These are phyloP conservation scores for Allygus modestus DNA, from an alignment of 2,888 invertebrate species.

Conservation along the genomic window DNA sequence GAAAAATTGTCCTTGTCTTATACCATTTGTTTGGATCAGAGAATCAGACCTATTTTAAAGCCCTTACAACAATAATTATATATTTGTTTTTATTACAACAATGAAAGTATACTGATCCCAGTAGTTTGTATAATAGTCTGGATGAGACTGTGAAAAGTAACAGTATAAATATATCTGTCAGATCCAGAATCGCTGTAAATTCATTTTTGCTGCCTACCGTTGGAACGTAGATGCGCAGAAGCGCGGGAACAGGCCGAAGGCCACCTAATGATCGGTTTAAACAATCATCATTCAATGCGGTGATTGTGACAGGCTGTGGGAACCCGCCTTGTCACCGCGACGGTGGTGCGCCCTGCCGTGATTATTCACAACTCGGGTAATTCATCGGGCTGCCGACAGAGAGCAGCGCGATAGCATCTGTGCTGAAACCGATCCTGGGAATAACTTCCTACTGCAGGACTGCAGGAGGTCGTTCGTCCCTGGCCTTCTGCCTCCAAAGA, in stretches of 20 bases:
- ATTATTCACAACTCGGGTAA: slow-evolving; percentile 33
- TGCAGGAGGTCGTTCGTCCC: slow-evolving; percentile 4
- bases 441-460: slow-evolving; percentile 3
- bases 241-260: slow-evolving; percentile 7
- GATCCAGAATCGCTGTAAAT: no score
- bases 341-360: neutral
- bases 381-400: slow-evolving; percentile 23
- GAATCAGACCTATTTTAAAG: no score
- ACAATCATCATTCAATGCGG: slow-evolving; percentile 44
- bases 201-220: no score
- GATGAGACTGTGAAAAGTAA: no score
- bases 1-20: no score
- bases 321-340: slow-evolving; percentile 23
- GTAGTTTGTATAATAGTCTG: no score
- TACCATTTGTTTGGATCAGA: no score
- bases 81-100: no score
- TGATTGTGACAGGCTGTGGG: slow-evolving; percentile 31
- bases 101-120: no score
- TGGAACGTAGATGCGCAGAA: neutral
- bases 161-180: no score
- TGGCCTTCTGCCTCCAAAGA: no score
- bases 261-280: slow-evolving; percentile 37
- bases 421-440: slow-evolving; percentile 35
- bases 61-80: no score
- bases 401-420: slow-evolving; percentile 23